Base-by-base conservation (phyloP, 2,113 vertebrate species). In the Cnemophilus loriae region DNA sequence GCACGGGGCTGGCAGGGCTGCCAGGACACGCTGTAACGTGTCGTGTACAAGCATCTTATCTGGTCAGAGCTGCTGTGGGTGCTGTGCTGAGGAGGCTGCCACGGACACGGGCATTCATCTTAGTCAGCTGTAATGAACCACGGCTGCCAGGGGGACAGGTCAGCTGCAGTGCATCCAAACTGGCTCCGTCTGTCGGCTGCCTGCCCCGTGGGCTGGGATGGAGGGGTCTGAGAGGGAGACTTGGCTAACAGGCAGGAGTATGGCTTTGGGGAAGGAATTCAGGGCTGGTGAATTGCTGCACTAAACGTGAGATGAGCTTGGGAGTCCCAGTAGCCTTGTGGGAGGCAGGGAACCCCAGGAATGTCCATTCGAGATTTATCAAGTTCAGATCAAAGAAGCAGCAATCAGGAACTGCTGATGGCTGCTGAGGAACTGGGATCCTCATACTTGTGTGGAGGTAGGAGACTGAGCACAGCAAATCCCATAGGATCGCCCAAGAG, bases 401-500 rank as follows among this genome's bases (percentile, higher is more conserved):
- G 61, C 11, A 3, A 0, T 37, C 52, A 5, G 4, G 6, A 57
- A 1, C 35, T 69, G 76, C 28, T 42, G n/a, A 13, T 33, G 13
- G 13, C n/a, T 57, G 35, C 59, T 55, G 50, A 74, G 80, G n/a
- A 64, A 3, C 9, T 12, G 46, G 13, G n/a, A 16, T 55, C 22
- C 41, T 37, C 46, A 3, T 9, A 6, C 10, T 20, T 19, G 35
- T n/a, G 61, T 0, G 2, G 7, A 14, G 26, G 33, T 42, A 24
- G 55, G 46, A 47, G 47, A 11, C 23, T 3, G 12, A 18, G 46
- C 3, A 2, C 35, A 27, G 49, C 30, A 19, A 22, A 33, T 16
- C 60, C 8, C 0, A 0, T 3, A 15, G 60, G 33, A 47, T 33
- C 0, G 0, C 19, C 65, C 7, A 14, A 2, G 74, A 35, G 73